phyloP scores from a whole-genome alignment of 2,888 invertebrate genomes.

The Lomographa bimaculata region DNA sequence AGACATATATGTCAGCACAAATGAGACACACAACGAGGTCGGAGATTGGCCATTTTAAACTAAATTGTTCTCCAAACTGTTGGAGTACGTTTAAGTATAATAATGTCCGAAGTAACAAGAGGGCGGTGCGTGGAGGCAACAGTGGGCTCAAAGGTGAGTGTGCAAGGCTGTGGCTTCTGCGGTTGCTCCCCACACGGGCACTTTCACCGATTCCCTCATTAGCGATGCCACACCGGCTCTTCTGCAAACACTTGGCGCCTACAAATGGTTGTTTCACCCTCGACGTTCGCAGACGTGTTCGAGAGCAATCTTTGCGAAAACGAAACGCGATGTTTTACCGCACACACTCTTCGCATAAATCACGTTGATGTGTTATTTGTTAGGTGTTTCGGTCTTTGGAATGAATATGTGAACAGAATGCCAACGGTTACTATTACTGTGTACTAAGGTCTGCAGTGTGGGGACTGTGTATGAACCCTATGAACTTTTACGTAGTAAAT shows the following conservation, averaged over 20 bases:
- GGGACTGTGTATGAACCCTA: no score
- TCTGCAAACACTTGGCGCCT: conserved; percentile 69
- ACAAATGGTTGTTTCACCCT: conserved; percentile 63
- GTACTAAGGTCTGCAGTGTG: no score
- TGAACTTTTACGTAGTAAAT: no score
- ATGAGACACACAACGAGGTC: conserved; percentile 36
- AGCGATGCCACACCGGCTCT: conserved; percentile 66
- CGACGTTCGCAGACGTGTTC: conserved; percentile 42
- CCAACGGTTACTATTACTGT: conserved; percentile 5
- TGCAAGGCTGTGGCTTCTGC: conserved; percentile 46
- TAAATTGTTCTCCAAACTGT: no score
- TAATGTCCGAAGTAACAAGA: conserved; percentile 41
- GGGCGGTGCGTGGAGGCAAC: conserved; percentile 35
- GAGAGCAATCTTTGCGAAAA: conserved; percentile 42
- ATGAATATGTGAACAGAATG: conserved; percentile 5
- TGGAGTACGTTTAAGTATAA: conserved; percentile 22
- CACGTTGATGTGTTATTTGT: conserved; percentile 26
- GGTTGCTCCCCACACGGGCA: conserved; percentile 51
- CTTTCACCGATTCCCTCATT: conserved; percentile 73
- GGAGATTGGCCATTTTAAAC: no score
- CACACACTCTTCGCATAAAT: conserved; percentile 24
- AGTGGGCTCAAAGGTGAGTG: conserved; percentile 38
- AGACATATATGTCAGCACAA: conserved; percentile 34
- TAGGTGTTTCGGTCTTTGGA: conserved; percentile 18
- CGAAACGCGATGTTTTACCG: conserved; percentile 27